Evolutionary conservation across 1,140 invertebrate species (phyloP).

Genomic region (Bombus terrestris): DNA sequence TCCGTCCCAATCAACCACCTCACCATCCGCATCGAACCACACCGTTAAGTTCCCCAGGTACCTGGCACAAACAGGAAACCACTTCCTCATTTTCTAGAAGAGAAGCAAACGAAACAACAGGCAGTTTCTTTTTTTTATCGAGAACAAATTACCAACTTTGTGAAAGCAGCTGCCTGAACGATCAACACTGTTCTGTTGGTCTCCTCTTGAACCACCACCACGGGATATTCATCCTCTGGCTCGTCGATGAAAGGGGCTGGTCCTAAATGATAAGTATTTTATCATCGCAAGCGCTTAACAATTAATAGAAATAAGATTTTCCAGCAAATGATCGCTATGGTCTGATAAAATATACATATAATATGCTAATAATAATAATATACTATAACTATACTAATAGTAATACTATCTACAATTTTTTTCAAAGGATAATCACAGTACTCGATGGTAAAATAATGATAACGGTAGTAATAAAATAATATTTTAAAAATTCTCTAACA

Average conservation of each 20-base stretch:
- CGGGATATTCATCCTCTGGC: constrained; percentile 86
- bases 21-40: constrained; percentile 88
- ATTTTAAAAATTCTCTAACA: too few relatives aligned
- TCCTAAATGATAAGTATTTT: constrained; percentile 55
- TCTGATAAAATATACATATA: too few relatives aligned
- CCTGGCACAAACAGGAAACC: constrained; percentile 39
- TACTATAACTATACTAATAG: too few relatives aligned
- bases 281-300: neutral
- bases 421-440: too few relatives aligned
- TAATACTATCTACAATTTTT: too few relatives aligned
- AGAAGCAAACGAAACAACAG: neutral
- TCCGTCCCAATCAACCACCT: constrained; percentile 87
- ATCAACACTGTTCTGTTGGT: constrained; percentile 86
- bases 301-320: neutral
- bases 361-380: too few relatives aligned
- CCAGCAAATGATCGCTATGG: too few relatives aligned
- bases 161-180: constrained; percentile 87
- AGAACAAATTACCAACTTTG: constrained; percentile 79
- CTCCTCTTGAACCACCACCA: constrained; percentile 84
- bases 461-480: too few relatives aligned
- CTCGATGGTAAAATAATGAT: too few relatives aligned
- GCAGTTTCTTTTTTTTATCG: neutral
- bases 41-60: constrained; percentile 83
- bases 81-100: constrained; percentile 1
- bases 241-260: constrained; percentile 84